These are phyloP conservation scores for Caracal caracal DNA, from an alignment of 2,113 vertebrate genomes.

Conservation along the genomic window DNA sequence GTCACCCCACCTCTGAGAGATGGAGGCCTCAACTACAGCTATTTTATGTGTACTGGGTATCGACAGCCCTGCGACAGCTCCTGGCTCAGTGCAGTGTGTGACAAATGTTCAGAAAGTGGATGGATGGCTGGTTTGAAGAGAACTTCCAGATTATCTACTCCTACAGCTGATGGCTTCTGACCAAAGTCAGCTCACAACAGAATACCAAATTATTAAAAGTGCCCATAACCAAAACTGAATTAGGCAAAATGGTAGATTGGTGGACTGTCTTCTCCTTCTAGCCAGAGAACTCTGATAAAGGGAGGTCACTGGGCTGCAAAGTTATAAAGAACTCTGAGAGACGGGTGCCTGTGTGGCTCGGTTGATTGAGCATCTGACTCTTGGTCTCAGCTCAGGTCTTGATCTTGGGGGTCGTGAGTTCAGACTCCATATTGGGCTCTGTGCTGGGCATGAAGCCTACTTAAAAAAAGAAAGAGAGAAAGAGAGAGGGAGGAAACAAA, in stretches of 20 bases:
- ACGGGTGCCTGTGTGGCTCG: background rate
- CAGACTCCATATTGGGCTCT: background rate
- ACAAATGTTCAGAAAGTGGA: background rate
- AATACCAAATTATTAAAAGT: conserved; percentile 17
- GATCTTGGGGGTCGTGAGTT: background rate
- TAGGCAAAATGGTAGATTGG: background rate
- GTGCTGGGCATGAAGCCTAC: background rate
- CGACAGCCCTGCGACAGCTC: background rate
- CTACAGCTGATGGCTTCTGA: background rate
- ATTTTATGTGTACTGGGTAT: background rate
- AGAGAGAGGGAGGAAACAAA: too few relatives aligned
- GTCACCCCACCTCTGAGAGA: background rate
- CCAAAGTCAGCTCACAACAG: background rate
- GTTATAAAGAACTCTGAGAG: background rate
- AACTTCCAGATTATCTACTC: background rate
- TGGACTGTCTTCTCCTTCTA: background rate
- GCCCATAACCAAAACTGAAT: background rate
- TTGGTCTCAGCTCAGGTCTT: background rate
- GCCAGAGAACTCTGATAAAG: background rate
- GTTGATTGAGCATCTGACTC: background rate
- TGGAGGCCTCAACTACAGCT: too few relatives aligned
- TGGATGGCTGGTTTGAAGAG: background rate
- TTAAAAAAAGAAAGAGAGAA: background rate
- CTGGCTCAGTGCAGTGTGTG: background rate
- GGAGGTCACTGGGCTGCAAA: background rate